Evolutionary conservation across 2,888 invertebrate species (phyloP).

Genomic region (Pandemis heparana): DNA sequence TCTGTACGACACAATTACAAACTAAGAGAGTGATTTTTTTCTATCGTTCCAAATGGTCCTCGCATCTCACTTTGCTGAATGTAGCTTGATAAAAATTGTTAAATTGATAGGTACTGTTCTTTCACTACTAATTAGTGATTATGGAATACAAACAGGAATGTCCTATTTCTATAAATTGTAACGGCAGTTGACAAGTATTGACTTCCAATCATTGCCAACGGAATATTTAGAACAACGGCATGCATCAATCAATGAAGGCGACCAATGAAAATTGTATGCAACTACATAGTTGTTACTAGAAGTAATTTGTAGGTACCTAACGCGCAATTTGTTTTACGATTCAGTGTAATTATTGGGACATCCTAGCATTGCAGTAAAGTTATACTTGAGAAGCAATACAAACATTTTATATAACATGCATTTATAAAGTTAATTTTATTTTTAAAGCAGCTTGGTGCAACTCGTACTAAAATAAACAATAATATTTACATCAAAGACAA

Average conservation of each 20-base stretch:
- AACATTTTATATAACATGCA: too few relatives aligned
- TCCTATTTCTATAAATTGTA: constrained; percentile 45
- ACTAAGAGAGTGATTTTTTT: too few relatives aligned
- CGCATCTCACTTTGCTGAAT: too few relatives aligned
- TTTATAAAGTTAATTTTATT: too few relatives aligned
- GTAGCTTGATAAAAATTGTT: too few relatives aligned
- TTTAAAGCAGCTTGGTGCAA: too few relatives aligned
- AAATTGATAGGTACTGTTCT: not conserved
- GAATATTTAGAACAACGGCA: constrained; percentile 63
- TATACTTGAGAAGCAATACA: not conserved
- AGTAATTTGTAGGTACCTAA: not conserved
- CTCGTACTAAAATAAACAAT: too few relatives aligned
- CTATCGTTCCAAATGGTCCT: too few relatives aligned
- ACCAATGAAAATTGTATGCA: constrained; percentile 13
- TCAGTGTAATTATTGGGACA: not conserved
- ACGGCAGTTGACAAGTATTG: constrained; percentile 30
- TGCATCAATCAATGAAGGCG: constrained; percentile 60
- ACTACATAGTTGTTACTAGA: constrained; percentile 13
- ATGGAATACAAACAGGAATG: constrained; percentile 22
- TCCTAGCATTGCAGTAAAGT: not conserved
- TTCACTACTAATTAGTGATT: constrained; percentile 22
- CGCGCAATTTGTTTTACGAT: constrained; percentile 1
- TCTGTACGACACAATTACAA: too few relatives aligned
- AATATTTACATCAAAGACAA: too few relatives aligned
- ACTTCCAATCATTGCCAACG: constrained; percentile 48